Conservation (phyloP, 2,113 vertebrate genomes). For the Gambusia affinis region DNA sequence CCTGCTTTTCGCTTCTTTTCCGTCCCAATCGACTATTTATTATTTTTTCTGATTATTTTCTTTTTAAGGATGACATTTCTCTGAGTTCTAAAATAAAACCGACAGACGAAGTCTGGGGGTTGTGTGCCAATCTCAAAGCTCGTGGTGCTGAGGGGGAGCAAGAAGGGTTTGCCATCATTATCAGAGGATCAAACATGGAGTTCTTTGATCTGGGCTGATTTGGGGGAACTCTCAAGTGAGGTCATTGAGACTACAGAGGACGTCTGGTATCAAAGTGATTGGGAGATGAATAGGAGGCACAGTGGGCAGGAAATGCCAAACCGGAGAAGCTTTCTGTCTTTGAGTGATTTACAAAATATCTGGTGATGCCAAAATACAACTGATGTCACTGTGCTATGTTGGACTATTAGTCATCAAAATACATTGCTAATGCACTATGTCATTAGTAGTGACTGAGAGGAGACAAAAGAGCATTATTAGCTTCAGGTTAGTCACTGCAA, state of each 20-base stretch:
- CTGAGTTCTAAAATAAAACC: constrained; percentile 6
- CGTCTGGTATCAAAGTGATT: constrained; percentile 74
- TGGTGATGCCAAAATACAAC: constrained; percentile 19
- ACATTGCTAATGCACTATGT: not conserved
- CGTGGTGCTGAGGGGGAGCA: constrained; percentile 21
- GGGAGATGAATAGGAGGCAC: constrained; percentile 70
- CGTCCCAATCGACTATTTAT: constrained; percentile 26
- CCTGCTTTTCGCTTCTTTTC: constrained; percentile 30
- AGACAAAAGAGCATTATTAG: not conserved
- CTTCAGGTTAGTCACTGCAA: not conserved
- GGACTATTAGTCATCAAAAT: constrained; percentile 22
- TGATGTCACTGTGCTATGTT: constrained; percentile 32
- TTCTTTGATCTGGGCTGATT: constrained; percentile 68
- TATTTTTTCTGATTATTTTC: not conserved
- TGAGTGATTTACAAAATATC: constrained; percentile 27
- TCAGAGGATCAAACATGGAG: constrained; percentile 51
- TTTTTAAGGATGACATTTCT: constrained; percentile 7
- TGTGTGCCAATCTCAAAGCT: not conserved
- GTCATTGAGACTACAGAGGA: constrained; percentile 63
- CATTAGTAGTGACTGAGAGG: not conserved
- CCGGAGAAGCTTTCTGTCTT: constrained; percentile 21
- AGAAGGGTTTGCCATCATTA: constrained; percentile 44
- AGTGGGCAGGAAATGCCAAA: constrained; percentile 78
- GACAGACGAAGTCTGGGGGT: not conserved
- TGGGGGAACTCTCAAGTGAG: constrained; percentile 63